These are phyloP conservation scores for Anguilla anguilla DNA, from an alignment of 2,797 vertebrate genomes.

Conservation along the genomic window DNA sequence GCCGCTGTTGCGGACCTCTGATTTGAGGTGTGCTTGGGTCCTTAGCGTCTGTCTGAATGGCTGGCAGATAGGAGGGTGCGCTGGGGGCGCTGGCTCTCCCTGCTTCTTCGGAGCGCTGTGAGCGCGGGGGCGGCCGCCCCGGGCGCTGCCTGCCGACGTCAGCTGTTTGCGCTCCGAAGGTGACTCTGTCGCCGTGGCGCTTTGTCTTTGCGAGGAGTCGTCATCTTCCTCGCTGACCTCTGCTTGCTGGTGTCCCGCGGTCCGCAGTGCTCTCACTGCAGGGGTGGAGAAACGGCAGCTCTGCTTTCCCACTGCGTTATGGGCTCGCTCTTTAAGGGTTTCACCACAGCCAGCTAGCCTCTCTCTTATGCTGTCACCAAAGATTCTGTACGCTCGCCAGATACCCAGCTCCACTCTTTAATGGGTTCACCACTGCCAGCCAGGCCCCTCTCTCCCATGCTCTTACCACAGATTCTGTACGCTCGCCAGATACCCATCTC, in stretches of 20 bases:
- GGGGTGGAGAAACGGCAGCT: conserved; percentile 50
- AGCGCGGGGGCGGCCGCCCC: conserved; percentile 36
- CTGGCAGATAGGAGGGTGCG: not conserved
- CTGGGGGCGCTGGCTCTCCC: not conserved
- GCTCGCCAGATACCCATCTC: too few relatives aligned
- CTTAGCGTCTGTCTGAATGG: not conserved
- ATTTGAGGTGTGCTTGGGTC: not conserved
- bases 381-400: too few relatives aligned
- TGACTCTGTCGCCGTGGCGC: conserved; percentile 57
- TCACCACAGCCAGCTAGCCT: not conserved
- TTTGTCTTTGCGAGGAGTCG: conserved; percentile 63
- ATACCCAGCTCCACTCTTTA: not conserved
- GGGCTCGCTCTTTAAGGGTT: not conserved
- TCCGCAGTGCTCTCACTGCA: conserved; percentile 39
- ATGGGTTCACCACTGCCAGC: too few relatives aligned
- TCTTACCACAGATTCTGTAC: too few relatives aligned
- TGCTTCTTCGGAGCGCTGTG: conserved; percentile 22
- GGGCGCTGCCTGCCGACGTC: conserved; percentile 57
- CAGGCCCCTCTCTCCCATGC: too few relatives aligned
- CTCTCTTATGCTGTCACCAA: too few relatives aligned
- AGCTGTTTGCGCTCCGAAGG: conserved; percentile 62
- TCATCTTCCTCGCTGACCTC: conserved; percentile 57
- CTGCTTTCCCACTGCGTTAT: not conserved
- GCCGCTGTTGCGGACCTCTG: not conserved
- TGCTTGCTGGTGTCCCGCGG: conserved; percentile 48